Conservation (phyloP, 2,888 invertebrate genomes). For the Subacronicta megacephala region DNA sequence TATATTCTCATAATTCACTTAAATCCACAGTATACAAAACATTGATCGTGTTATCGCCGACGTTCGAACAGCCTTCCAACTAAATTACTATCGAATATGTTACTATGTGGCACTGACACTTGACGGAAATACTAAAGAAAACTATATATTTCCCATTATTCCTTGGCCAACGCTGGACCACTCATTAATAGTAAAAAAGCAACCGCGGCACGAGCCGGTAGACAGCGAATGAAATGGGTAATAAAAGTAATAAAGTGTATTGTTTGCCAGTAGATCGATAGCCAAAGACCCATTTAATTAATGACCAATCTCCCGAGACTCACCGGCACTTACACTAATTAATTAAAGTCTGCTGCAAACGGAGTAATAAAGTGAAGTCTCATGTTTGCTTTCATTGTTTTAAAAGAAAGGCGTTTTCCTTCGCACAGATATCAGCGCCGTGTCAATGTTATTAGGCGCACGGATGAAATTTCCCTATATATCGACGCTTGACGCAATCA, state of each 20-base stretch:
- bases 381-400: slow-evolving; percentile 72
- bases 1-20: slow-evolving; percentile 43
- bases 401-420: slow-evolving; percentile 56
- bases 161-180: slow-evolving; percentile 49
- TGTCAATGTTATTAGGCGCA: slow-evolving; percentile 55
- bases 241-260: slow-evolving; percentile 86
- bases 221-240: slow-evolving; percentile 79
- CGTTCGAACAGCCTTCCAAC: slow-evolving; percentile 39
- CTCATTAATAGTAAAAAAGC: slow-evolving; percentile 74
- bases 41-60: slow-evolving; percentile 40
- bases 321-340: slow-evolving; percentile 88
- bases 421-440: slow-evolving; percentile 33
- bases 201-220: slow-evolving; percentile 62
- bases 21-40: slow-evolving; percentile 28
- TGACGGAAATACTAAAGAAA: slow-evolving; percentile 55
- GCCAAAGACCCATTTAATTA: slow-evolving; percentile 85
- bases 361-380: slow-evolving; percentile 76
- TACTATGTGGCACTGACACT: slow-evolving; percentile 39
- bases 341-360: slow-evolving; percentile 81
- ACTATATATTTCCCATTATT: slow-evolving; percentile 57
- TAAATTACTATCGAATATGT: slow-evolving; percentile 38
- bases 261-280: slow-evolving; percentile 85
- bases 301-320: slow-evolving; percentile 86
- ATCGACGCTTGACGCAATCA: slow-evolving; percentile 71
- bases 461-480: slow-evolving; percentile 60